Base-by-base conservation (phyloP, 2,797 vertebrate genomes). In the Acanthurus lineatus region DNA sequence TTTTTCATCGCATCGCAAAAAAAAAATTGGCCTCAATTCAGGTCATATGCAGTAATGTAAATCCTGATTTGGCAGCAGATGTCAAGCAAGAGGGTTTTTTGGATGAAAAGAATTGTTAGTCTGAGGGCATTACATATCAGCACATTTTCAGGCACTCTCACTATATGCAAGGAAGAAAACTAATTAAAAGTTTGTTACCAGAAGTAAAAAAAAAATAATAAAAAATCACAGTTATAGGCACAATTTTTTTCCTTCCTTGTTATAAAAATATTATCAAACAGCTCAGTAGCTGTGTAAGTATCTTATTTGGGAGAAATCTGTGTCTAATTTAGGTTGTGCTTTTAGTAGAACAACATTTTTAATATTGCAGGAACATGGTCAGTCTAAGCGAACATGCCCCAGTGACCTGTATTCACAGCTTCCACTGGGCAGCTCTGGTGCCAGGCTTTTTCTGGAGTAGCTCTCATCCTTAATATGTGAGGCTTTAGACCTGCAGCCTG, bases 121-220 rank as follows among this genome's bases (percentile, higher is more conserved):
- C 84, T 69, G 75, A 74, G 85, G 83, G 86, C 78, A 85, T 80
- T 81, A 74, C 71, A 84, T 85, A 91, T 92, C 85, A 90, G 88
- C 81, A 86, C 76, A 74, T 87, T 92, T 79, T 44, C 91, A 91
- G 86, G 67, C 88, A 73, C 51, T 53, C 63, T 68, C 59, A 68
- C 83, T 74, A 61, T 76, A 79, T 25, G 63, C 19, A 20, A 79
- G 86, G 77, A 85, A 76, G 76, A 86, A 92, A 93, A 86, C 81
- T 67, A 88, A 91, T 90, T 91, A 88, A 90, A 90, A 88, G 80
- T 89, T 85, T 88, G 74, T 79, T 70, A 62, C 54, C 71, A 59
- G n/a, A 59, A 54, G 67, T 57, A 51, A 67, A 42, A 79, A 20
- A 68, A 49, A 17, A 20, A 61, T 47, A 52, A 35, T n/a, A 35